phyloP scores from a whole-genome alignment of 2,888 invertebrate species.

The Oligia fasciuncula region DNA sequence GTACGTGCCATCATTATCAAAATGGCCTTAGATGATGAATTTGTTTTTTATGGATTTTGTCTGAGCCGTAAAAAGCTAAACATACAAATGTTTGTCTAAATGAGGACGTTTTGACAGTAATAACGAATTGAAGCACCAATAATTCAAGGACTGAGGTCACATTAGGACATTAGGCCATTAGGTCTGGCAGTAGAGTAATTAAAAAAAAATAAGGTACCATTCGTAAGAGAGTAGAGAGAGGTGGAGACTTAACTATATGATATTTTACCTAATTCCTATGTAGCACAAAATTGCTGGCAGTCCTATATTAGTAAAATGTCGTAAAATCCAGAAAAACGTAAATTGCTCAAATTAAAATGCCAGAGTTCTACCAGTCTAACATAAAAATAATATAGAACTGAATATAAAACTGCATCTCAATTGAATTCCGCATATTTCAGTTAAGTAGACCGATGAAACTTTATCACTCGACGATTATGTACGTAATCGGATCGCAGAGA shows the following conservation, averaged over 20 bases:
- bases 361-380: conserved; percentile 39
- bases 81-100: not conserved
- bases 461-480: conserved; percentile 74
- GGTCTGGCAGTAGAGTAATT: not conserved
- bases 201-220: not conserved
- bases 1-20: conserved; percentile 15
- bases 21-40: not conserved
- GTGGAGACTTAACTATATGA: not conserved
- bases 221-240: not conserved
- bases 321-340: conserved; percentile 29
- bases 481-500: conserved; percentile 86
- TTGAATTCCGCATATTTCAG: conserved; percentile 72
- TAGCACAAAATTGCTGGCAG: not conserved
- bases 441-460: conserved; percentile 75
- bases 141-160: not conserved
- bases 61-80: not conserved
- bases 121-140: not conserved
- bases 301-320: not conserved
- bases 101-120: not conserved
- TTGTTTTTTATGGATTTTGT: not conserved
- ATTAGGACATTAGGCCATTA: not conserved
- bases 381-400: conserved; percentile 40
- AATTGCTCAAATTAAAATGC: conserved; percentile 14
- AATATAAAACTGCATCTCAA: conserved; percentile 50
- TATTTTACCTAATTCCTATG: not conserved